Evolutionary conservation across 2,113 vertebrate species (phyloP).

Genomic region (Synodontis membranacea): DNA sequence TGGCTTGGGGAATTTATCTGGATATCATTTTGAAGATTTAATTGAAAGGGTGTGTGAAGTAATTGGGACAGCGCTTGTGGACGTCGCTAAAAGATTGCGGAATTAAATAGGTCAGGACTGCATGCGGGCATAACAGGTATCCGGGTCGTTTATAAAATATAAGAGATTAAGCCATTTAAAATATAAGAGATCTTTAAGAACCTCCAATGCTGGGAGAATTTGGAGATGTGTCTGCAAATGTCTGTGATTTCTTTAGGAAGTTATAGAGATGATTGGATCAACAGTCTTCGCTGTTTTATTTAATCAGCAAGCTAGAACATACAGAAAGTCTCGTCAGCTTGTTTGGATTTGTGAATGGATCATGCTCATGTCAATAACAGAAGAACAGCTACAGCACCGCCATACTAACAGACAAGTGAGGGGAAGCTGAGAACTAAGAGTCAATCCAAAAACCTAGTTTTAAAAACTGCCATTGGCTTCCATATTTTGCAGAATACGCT

Average conservation of each 20-base stretch:
- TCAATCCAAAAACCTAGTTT: not conserved
- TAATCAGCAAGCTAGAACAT: not conserved
- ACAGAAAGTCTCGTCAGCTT: not conserved
- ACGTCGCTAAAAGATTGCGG: not conserved
- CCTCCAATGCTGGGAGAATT: not conserved
- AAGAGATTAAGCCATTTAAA: not conserved
- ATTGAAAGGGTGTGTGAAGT: conserved; percentile 2
- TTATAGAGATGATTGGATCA: not conserved
- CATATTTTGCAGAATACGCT: not conserved
- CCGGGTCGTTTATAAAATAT: not conserved
- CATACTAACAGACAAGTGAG: not conserved
- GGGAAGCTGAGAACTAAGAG: not conserved
- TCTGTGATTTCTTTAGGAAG: not conserved
- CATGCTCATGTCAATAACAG: not conserved
- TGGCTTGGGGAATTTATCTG: not conserved
- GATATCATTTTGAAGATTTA: not conserved
- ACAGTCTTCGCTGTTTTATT: too few relatives aligned
- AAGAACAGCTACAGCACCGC: not conserved
- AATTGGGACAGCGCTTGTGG: not conserved
- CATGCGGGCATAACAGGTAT: not conserved
- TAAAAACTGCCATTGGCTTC: not conserved
- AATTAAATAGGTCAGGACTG: not conserved
- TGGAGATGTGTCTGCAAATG: not conserved
- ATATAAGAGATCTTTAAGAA: not conserved
- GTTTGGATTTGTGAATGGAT: not conserved